Evolutionary conservation across 2,113 vertebrate genomes (phyloP), one percentile per base, ranked within the genome.

Genomic region (Perca flavescens): DNA sequence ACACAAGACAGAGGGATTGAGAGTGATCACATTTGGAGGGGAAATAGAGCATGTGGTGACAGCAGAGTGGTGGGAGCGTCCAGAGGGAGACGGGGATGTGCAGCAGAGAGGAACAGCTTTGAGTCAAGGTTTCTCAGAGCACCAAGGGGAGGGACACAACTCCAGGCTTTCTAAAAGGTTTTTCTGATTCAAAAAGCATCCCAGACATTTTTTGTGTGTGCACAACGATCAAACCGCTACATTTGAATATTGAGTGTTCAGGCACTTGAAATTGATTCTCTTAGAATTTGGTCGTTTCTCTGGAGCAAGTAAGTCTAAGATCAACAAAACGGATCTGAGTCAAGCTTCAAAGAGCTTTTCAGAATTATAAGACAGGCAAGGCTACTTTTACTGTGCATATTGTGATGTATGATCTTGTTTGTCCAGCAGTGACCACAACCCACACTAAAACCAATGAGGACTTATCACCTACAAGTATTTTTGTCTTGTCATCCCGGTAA

Each of bases 21-120:
- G 76, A 82, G 81, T 77, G 74, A 89, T 94, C 88, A 86, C 87
- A 88, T 92, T 90, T 84, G 73, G 77, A 81, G 84, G 85, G 74
- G 86, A 91, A 91, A 82, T 86, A 86, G 87, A 93, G 84, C 88
- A 85, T 91, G 83, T 80, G 89, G 86, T 88, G 89, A 91, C 77
- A 82, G 70, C 64, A 54, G 87, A 91, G 87, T 77, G 67, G 85
- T 76, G 82, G 53, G 70, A 80, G 86, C 13, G 14, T 92, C 90
- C 89, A n/a, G 80, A 66, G 90, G 89, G 91, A 92, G 79, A 70
- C 13, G 2, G 69, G 60, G 85, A 88, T 87, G 91, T 86, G 89
- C 88, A 88, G 86, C 85, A 64, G 87, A 89, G 88, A 87, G 77
- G 80, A 94, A 88, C 89, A 62, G 80, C 78, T 91, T 69, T 80